Base-by-base conservation (phyloP, 2,113 vertebrate genomes). In the Puffinus mauretanicus region DNA sequence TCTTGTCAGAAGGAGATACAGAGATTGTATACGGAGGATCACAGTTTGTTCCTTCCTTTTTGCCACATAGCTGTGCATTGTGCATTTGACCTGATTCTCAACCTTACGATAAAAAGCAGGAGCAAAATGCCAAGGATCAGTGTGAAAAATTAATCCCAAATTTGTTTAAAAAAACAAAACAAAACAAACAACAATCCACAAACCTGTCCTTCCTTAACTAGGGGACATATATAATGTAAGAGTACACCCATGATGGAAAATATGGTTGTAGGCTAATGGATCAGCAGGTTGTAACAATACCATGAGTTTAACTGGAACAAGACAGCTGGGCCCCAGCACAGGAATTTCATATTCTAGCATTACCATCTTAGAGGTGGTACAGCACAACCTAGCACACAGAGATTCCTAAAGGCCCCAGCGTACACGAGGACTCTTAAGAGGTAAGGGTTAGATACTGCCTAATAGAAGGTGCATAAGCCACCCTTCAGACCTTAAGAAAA, bases 401-500 rank as follows among this genome's bases (percentile, higher is more conserved):
- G 58, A 77, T 55, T 89, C 78, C 84, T 61, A 34, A 72, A 76
- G 65, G 66, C 36, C 54, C 12, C 60, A 9, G 30, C 1, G 36
- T 54, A 51, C 47, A 29, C 7, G 0, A 51, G 38, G 17, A 13
- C 52, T 72, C 40, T 51, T 32, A 52, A 64, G 60, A 91, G 71
- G 40, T 61, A 94, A 88, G 88, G 79, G 91, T 95, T 93, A 82
- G 86, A 47, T 58, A 34, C 69, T 75, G 73, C 36, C 69, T 95
- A 97, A 97, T 22, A 94, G 87, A 87, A 93, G 75, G 86, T 73
- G 46, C 87, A 60, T n/a, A 94, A 96, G 90, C 65, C 82, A 86
- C 44, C 65, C n/a, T 47, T 51, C 64, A 86, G 61, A 93, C 67
- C 88, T 91, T 88, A 85, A 75, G 79, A 87, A 96, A 97, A 97